Base-by-base conservation (phyloP, 2,888 invertebrate genomes). In the Drosophila quinaria region DNA sequence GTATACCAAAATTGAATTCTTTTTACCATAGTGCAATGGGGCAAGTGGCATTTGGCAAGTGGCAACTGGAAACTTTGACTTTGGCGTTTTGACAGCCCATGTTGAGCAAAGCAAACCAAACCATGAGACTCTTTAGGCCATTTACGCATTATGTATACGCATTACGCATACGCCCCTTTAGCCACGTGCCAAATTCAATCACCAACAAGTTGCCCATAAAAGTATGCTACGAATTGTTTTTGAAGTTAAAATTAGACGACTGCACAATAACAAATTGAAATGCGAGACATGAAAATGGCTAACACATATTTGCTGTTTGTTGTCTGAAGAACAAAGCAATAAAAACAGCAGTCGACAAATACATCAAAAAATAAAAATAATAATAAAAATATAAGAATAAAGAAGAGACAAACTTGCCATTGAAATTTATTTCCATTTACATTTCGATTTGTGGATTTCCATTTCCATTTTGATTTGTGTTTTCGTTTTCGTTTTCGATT, bases 401-500 rank as follows among this genome's bases (percentile, higher is more conserved):
- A 29, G 29, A 29, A 5, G 25, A 5, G 13, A 35, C 3, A 13
- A 35, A 4, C 49, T 74, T 71, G 56, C 50, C 39, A 35, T 22
- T 44, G 25, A 17, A 47, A 55, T 37, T 33, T 44, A 54, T 72
- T 70, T 41, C 54, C 72, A 65, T 68, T 74, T 61, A 60, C 50
- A 63, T 75, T 75, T 76, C 55, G 52, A 65, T 78, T 61, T 61
- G 69, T 65, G 61, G 55, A 47, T 59, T 70, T 47, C 46, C 37
- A 31, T 62, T 74, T 49, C 42, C 50, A 55, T 60, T 67, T 51
- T 44, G 39, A 58, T 76, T 75, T 61, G 44, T 33, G 49, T 77
- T 52, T 47, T 55, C 55, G 49, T 50, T 73, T 78, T 76, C 68
- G 67, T 71, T 81, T 82, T 83, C 72, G 73, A 80, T 83, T 79